Percentiles rank a stretch among this genome's conserved stretches.
Evolutionary conservation across 2,797 vertebrate genomes (phyloP).

Genomic region (Myripristis murdjan): DNA sequence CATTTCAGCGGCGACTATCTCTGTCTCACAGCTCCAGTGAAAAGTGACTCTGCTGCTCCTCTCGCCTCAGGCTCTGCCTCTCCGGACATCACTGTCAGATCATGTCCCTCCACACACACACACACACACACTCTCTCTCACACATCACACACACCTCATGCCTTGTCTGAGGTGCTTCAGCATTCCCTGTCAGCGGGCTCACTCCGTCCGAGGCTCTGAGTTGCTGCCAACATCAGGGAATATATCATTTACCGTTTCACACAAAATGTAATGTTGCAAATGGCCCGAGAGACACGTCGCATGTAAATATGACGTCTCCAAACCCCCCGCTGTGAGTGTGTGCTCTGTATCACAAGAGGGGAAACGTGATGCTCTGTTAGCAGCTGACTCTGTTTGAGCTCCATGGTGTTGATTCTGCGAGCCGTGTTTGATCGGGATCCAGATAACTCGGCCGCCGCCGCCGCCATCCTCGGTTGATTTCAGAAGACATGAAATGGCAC

Average conservation of each 20-base stretch:
- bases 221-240: conserved; percentile 33
- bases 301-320: conserved; percentile 48
- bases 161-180: conserved; percentile 15
- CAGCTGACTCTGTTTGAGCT: conserved; percentile 26
- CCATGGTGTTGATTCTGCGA: conserved; percentile 38
- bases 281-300: not conserved
- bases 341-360: conserved; percentile 26
- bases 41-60: conserved; percentile 28
- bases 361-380: conserved; percentile 35
- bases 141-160: too few relatives aligned
- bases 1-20: conserved; percentile 34
- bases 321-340: conserved; percentile 19
- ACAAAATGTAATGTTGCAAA: not conserved
- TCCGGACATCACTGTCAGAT: conserved; percentile 37
- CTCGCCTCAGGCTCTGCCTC: conserved; percentile 35
- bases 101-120: conserved; percentile 5
- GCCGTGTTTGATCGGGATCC: conserved; percentile 46
- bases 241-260: conserved; percentile 9
- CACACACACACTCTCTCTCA: not conserved
- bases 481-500: conserved; percentile 26
- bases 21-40: conserved; percentile 18
- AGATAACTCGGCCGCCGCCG: conserved; percentile 53
- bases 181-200: conserved; percentile 28
- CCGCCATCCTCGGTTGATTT: conserved; percentile 41
- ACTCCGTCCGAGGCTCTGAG: not conserved